Percentiles rank a stretch among this genome's conserved stretches.
These are phyloP conservation scores for Heliconius ismenius DNA, from an alignment of 2,888 invertebrate species.

Conservation along the genomic window DNA sequence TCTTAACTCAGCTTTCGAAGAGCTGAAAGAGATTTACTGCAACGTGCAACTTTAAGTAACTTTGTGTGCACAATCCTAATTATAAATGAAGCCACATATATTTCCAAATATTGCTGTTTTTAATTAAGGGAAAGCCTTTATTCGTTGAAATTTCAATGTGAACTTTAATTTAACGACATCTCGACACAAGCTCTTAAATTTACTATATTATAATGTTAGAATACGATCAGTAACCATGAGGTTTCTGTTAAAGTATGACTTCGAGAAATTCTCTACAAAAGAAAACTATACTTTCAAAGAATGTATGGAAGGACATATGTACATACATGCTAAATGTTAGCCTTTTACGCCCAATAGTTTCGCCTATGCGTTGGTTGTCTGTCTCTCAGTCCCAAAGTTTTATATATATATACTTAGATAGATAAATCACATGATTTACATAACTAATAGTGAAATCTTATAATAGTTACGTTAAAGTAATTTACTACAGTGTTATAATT, in stretches of 20 bases:
- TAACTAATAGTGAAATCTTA: too few relatives aligned
- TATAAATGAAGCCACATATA: not conserved
- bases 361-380: not conserved
- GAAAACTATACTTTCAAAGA: not conserved
- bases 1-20: slow-evolving; percentile 61
- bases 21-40: slow-evolving; percentile 64
- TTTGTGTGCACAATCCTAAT: slow-evolving; percentile 28
- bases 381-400: not conserved
- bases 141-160: not conserved
- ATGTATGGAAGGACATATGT: too few relatives aligned
- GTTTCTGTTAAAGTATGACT: not conserved
- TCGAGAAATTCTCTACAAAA: not conserved
- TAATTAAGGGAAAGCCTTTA: not conserved
- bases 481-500: not conserved
- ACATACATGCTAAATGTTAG: too few relatives aligned
- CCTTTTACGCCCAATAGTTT: not conserved
- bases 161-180: not conserved
- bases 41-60: slow-evolving; percentile 52
- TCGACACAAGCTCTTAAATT: not conserved
- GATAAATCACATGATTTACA: not conserved
- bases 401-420: not conserved
- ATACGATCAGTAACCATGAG: too few relatives aligned
- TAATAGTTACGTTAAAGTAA: too few relatives aligned
- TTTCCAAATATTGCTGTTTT: not conserved
- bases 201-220: not conserved